A percentile compares a stretch with the other conserved stretches of the same genome.
Evolutionary conservation across 2,888 invertebrate species (phyloP).

Genomic region (Oxyteleia sp.): DNA sequence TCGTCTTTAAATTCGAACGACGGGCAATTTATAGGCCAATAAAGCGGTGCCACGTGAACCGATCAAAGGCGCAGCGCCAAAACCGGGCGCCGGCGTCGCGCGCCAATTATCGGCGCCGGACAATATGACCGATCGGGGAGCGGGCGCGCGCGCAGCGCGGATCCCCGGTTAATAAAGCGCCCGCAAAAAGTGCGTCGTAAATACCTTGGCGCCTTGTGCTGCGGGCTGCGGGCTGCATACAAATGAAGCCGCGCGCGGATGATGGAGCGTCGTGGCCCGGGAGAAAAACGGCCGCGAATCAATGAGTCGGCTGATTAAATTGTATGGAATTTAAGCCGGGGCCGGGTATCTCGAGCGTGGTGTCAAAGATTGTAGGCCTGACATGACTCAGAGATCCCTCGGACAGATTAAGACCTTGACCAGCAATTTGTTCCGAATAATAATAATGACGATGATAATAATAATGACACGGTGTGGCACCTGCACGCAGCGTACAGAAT

Average conservation of each 20-base stretch:
- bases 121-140: slow-evolving; percentile 12
- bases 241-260: background rate
- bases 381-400: slow-evolving; percentile 42
- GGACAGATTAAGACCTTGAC: slow-evolving; percentile 75
- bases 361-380: slow-evolving; percentile 41
- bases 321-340: slow-evolving; percentile 30
- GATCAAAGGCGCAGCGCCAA: slow-evolving; percentile 39
- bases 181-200: slow-evolving; percentile 44
- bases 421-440: slow-evolving; percentile 77
- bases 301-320: slow-evolving; percentile 46
- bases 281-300: slow-evolving; percentile 18
- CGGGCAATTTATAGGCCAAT: slow-evolving; percentile 69
- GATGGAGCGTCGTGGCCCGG: background rate
- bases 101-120: no score
- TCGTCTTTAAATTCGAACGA: slow-evolving; percentile 65
- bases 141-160: background rate
- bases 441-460: slow-evolving; percentile 73
- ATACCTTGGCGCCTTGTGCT: slow-evolving; percentile 30
- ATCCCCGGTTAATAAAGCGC: slow-evolving; percentile 9
- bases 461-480: slow-evolving; percentile 77
- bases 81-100: slow-evolving; percentile 28
- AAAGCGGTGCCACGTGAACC: slow-evolving; percentile 68
- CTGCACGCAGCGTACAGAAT: slow-evolving; percentile 78
- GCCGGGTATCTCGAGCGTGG: slow-evolving; percentile 18
- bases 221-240: slow-evolving; percentile 12